phyloP scores from a whole-genome alignment of 2,888 invertebrate species.

The Apeira syringaria region DNA sequence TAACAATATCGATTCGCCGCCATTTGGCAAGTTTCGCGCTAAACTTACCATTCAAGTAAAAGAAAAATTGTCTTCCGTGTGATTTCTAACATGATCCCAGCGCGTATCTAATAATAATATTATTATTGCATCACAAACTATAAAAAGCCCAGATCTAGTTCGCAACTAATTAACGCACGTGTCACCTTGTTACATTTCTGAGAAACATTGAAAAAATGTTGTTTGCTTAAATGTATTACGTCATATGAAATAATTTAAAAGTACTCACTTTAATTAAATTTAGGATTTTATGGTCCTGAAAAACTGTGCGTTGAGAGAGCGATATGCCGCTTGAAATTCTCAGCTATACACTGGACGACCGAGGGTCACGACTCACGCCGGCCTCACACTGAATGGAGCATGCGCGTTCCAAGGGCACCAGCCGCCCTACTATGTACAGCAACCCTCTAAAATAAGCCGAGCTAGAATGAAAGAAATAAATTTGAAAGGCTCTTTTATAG shows the following conservation, averaged over 20 bases:
- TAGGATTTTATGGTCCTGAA: slow-evolving; percentile 73
- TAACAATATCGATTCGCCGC: slow-evolving; percentile 64
- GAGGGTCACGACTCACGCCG: slow-evolving; percentile 48
- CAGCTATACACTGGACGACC: slow-evolving; percentile 71
- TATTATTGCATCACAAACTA: slow-evolving; percentile 18
- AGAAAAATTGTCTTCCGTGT: not conserved
- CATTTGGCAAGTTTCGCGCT: slow-evolving; percentile 51
- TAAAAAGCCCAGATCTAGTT: slow-evolving; percentile 11
- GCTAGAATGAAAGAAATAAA: slow-evolving; percentile 48
- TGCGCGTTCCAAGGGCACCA: slow-evolving; percentile 59
- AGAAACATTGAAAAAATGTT: not conserved
- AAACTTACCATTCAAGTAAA: slow-evolving; percentile 27
- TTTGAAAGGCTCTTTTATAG: slow-evolving; percentile 36
- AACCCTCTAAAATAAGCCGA: slow-evolving; percentile 51
- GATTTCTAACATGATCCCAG: not conserved
- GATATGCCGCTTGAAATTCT: slow-evolving; percentile 47
- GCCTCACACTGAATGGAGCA: slow-evolving; percentile 64
- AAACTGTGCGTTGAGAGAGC: slow-evolving; percentile 40
- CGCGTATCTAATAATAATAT: slow-evolving; percentile 12
- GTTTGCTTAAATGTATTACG: not conserved
- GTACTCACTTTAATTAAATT: slow-evolving; percentile 70
- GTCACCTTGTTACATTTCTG: slow-evolving; percentile 5
- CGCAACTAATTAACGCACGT: slow-evolving; percentile 26
- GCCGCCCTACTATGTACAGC: slow-evolving; percentile 60
- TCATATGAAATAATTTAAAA: not conserved